Base-by-base conservation (phyloP, 2,888 invertebrate genomes). In the Empis stercorea region DNA sequence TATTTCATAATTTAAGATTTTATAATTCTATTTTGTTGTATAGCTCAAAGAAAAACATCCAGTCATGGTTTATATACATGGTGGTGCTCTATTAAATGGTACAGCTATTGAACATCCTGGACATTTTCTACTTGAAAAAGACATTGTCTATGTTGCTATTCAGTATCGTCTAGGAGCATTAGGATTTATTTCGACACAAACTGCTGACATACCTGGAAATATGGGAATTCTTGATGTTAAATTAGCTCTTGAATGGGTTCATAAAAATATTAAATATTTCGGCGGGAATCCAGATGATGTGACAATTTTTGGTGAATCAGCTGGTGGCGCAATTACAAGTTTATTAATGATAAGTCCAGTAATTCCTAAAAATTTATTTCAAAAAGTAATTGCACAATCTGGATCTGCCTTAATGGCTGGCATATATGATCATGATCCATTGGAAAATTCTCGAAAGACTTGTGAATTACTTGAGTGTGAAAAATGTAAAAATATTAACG, bases 231-330 rank as follows among this genome's bases (percentile, higher is more conserved):
- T 70, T 20, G 77, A 77, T 58, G 63, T 72, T 38, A 54, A 72
- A 2, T 48, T 71, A 39, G 75, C 74, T 0, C 54, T 76, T 16
- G 54, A 71, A 43, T 77, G 76, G 76, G 71, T 75, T 7, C 66
- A 71, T 43, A 58, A 65, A 16, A 61, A 76, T 54, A 74, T 76
- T 16, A 52, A 55, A 10, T 46, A 56, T 10, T 76, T 76, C 52
- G 74, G 75, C 14, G 76, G 76, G 3, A 69, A 76, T 59, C 66
- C 71, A 10, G 50, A 56, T 1, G 56, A 59, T 37, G 70, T 76
- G 1, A 76, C 75, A 2, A 61, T 76, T 36, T 69, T 73, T 48
- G 74, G 76, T 1, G 73, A 76, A 55, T 75, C 75, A 51, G 73
- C 75, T 2, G 76, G 76, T 7, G 69, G 67, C 1, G 66, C 61